phyloP scores from a whole-genome alignment of 2,888 invertebrate genomes.

The Incurvaria masculella region DNA sequence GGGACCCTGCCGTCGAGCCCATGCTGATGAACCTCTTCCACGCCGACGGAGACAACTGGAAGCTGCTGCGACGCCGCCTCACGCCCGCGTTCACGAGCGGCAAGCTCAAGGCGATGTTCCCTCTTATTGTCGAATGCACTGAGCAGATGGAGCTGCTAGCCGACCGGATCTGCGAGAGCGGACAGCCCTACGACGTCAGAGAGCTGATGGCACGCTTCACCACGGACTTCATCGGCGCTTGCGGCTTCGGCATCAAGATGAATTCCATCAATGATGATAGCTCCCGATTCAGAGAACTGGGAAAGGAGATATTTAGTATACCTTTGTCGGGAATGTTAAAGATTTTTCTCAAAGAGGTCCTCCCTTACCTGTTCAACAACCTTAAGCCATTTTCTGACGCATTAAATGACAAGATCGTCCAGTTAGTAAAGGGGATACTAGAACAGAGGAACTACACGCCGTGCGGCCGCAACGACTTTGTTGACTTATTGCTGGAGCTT shows the following conservation, averaged over 20 bases:
- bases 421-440: conserved; percentile 28
- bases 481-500: conserved; percentile 37
- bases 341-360: conserved; percentile 7
- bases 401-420: conserved; percentile 28
- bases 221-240: conserved; percentile 12
- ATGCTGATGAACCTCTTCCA: conserved; percentile 10
- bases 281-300: conserved; percentile 23
- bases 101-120: conserved; percentile 18
- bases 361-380: conserved; percentile 19
- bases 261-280: conserved; percentile 30
- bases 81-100: conserved; percentile 17
- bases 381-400: conserved; percentile 16
- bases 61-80: conserved; percentile 14
- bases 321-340: not conserved
- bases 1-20: conserved; percentile 4
- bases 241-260: conserved; percentile 7
- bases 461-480: conserved; percentile 37
- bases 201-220: conserved; percentile 14
- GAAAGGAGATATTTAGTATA: conserved; percentile 10
- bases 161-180: not conserved
- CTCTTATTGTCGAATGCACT: conserved; percentile 13
- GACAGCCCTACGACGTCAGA: conserved; percentile 5
- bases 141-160: conserved; percentile 8
- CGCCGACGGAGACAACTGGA: conserved; percentile 16
- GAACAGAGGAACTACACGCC: conserved; percentile 29